These are phyloP conservation scores for Tetragonisca angustula DNA, from an alignment of 2,888 invertebrate genomes.

Conservation along the genomic window DNA sequence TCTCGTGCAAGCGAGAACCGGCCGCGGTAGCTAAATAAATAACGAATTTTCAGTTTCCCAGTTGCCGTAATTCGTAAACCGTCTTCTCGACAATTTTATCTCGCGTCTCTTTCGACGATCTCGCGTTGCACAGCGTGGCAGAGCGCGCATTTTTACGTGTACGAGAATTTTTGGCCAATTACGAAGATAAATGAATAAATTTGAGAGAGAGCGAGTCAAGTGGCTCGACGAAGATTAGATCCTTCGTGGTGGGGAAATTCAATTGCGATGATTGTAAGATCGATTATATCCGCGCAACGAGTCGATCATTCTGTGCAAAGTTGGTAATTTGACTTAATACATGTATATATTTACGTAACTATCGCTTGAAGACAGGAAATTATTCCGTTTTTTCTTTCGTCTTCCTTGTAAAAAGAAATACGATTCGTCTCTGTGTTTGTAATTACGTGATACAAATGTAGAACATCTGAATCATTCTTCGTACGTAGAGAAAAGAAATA, in stretches of 20 bases:
- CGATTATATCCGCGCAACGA: background rate
- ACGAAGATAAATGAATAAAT: background rate
- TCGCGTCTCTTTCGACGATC: background rate
- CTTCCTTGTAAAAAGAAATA: background rate
- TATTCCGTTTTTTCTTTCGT: background rate
- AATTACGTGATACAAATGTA: background rate
- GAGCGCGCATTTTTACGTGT: background rate
- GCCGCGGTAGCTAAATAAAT: slow-evolving; percentile 71
- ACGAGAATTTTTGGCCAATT: background rate
- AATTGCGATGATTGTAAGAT: background rate
- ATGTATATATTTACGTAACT: background rate
- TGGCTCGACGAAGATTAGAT: background rate
- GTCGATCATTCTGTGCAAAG: background rate
- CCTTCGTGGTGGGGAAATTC: background rate
- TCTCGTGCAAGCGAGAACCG: slow-evolving; percentile 67
- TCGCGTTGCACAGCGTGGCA: background rate
- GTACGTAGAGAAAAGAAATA: background rate
- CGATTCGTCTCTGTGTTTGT: background rate
- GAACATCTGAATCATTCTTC: no score
- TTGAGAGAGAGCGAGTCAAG: background rate
- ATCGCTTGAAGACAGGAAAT: background rate
- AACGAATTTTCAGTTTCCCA: slow-evolving; percentile 66
- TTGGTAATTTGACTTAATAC: background rate
- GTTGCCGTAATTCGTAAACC: background rate
- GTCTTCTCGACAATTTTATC: background rate